These are phyloP conservation scores for Epistrophella euchroma DNA, from an alignment of 2,888 invertebrate genomes.

Conservation along the genomic window DNA sequence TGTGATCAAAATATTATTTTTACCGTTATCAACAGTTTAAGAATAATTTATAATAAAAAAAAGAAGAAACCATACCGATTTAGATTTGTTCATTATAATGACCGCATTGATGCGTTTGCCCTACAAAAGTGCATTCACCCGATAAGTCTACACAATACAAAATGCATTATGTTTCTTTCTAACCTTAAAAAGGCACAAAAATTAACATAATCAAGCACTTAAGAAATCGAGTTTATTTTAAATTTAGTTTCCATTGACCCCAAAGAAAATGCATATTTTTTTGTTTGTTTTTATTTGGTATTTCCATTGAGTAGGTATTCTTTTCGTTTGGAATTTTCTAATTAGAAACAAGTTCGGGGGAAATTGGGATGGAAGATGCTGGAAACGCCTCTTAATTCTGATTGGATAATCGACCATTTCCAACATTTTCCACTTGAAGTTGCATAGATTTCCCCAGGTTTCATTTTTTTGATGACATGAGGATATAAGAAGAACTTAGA, in stretches of 20 bases:
- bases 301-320: not conserved
- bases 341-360: not conserved
- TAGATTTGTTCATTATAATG: not conserved
- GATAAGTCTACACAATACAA: no score
- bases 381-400: conserved; percentile 11
- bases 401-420: conserved; percentile 7
- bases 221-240: not conserved
- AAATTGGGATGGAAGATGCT: not conserved
- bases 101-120: no score
- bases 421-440: not conserved
- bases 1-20: not conserved
- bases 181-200: not conserved
- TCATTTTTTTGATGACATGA: conserved; percentile 1
- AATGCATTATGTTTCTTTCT: not conserved
- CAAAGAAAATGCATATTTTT: not conserved
- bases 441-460: not conserved
- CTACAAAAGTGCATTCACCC: not conserved
- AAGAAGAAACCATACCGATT: not conserved
- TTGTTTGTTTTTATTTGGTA: not conserved
- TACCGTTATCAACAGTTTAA: not conserved
- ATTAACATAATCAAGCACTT: conserved; percentile 9
- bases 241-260: not conserved
- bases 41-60: not conserved
- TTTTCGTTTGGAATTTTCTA: not conserved
- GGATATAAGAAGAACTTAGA: conserved; percentile 58